Conservation (phyloP, 2,113 vertebrate species). For the Chroicocephalus ridibundus region DNA sequence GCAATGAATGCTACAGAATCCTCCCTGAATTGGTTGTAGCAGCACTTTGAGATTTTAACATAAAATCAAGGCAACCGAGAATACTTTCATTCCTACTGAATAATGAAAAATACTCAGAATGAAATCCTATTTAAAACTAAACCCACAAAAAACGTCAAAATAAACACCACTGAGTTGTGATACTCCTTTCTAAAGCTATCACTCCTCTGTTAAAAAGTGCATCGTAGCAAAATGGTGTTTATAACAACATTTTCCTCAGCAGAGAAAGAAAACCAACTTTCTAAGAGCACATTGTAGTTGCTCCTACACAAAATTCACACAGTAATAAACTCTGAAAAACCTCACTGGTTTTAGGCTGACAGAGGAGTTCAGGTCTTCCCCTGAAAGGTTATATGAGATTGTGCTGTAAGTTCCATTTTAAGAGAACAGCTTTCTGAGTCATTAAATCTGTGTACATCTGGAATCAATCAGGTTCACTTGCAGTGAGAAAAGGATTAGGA, state of each 20-base stretch:
- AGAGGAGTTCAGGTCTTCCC: slow-evolving; percentile 26
- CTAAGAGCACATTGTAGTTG: neutral
- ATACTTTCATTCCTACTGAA: neutral
- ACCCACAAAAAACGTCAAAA: neutral
- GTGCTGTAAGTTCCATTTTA: neutral
- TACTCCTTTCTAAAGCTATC: neutral
- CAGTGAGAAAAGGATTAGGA: slow-evolving; percentile 52
- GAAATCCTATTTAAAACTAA: neutral
- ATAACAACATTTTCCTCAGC: neutral
- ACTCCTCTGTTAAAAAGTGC: neutral
- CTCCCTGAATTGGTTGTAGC: neutral
- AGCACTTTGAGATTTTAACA: neutral
- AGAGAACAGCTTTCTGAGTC: slow-evolving; percentile 43
- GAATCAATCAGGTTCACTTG: slow-evolving; percentile 62
- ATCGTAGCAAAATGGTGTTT: neutral
- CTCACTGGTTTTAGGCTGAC: neutral
- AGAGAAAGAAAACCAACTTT: neutral
- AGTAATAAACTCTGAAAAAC: neutral
- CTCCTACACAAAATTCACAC: neutral
- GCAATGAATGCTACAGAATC: fast-evolving
- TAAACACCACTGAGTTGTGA: neutral
- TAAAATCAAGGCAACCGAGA: neutral
- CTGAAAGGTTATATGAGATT: neutral
- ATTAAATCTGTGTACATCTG: slow-evolving; percentile 58
- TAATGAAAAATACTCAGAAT: neutral